These are phyloP conservation scores for Mythimna pallens DNA, from an alignment of 2,888 invertebrate genomes.

Conservation along the genomic window DNA sequence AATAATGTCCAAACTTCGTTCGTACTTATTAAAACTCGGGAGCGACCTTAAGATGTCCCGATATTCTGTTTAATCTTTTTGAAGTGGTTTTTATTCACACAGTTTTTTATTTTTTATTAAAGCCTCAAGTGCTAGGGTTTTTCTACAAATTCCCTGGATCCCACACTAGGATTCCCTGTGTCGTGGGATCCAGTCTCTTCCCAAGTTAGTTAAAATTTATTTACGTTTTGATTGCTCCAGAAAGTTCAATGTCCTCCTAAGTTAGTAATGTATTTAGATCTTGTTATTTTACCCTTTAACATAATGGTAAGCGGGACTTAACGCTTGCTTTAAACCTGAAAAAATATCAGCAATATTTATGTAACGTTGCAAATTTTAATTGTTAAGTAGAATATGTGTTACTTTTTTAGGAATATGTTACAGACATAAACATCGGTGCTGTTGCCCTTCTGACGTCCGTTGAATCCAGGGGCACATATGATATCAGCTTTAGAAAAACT, in stretches of 20 bases:
- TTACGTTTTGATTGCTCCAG: constrained; percentile 28
- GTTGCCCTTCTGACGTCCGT: background rate
- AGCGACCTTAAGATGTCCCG: constrained; percentile 7
- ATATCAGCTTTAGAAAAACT: background rate
- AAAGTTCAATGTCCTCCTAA: constrained; percentile 17
- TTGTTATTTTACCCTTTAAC: background rate
- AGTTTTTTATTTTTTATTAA: too few relatives aligned
- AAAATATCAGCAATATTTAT: background rate
- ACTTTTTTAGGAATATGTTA: background rate
- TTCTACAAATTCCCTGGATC: too few relatives aligned
- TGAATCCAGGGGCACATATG: background rate
- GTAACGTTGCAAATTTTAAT: background rate
- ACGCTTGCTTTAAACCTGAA: background rate
- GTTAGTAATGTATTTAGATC: background rate
- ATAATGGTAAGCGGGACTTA: background rate
- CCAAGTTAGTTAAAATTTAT: constrained; percentile 11
- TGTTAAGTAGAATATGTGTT: background rate
- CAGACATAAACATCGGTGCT: background rate
- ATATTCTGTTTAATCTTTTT: constrained; percentile 21
- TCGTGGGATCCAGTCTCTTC: too few relatives aligned
- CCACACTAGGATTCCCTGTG: too few relatives aligned
- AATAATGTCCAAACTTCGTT: constrained; percentile 1
- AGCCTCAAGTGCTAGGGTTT: too few relatives aligned
- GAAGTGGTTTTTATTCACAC: constrained; percentile 9
- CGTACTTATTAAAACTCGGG: constrained; percentile 1